phyloP scores from a whole-genome alignment of 1,140 invertebrate species.

The Lepidurus packardi region DNA sequence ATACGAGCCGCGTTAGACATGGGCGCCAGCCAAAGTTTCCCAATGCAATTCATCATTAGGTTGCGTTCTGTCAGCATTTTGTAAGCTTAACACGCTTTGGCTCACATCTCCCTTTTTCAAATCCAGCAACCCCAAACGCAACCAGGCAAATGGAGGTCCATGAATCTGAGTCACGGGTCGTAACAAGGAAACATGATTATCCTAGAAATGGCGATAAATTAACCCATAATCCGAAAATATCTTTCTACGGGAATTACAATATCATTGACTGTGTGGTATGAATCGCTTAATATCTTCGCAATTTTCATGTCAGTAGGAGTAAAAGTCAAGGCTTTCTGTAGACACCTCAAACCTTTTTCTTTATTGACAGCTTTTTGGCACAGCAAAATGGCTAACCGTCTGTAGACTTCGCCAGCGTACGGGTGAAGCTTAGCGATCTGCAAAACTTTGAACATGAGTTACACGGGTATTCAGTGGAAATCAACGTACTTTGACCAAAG shows the following conservation, averaged over 20 bases:
- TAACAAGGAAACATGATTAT: neutral
- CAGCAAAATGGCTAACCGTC: slow-evolving; percentile 71
- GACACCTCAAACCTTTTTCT: slow-evolving; percentile 67
- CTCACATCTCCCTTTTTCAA: slow-evolving; percentile 42
- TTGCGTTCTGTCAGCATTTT: slow-evolving; percentile 45
- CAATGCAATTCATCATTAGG: slow-evolving; percentile 56
- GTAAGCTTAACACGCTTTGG: slow-evolving; percentile 44
- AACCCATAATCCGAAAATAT: neutral
- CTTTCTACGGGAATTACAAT: slow-evolving; percentile 47
- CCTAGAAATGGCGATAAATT: neutral
- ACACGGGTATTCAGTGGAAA: too few relatives aligned
- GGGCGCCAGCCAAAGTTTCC: slow-evolving; percentile 84
- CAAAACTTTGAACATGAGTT: slow-evolving; percentile 45
- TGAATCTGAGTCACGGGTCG: neutral
- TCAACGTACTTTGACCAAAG: slow-evolving; percentile 44
- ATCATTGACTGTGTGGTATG: slow-evolving; percentile 62
- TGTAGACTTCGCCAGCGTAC: slow-evolving; percentile 63
- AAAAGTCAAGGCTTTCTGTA: slow-evolving; percentile 70
- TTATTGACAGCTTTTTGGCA: slow-evolving; percentile 45
- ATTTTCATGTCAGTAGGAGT: slow-evolving; percentile 59
- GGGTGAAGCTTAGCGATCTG: slow-evolving; percentile 68
- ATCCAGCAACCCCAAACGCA: slow-evolving; percentile 46
- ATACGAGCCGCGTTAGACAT: slow-evolving; percentile 71
- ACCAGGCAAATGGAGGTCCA: slow-evolving; percentile 45
- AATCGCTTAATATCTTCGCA: slow-evolving; percentile 65